A percentile compares a stretch with the other conserved stretches of the same genome.
Evolutionary conservation across 2,797 vertebrate genomes (phyloP).

Genomic region (Miichthys miiuy): DNA sequence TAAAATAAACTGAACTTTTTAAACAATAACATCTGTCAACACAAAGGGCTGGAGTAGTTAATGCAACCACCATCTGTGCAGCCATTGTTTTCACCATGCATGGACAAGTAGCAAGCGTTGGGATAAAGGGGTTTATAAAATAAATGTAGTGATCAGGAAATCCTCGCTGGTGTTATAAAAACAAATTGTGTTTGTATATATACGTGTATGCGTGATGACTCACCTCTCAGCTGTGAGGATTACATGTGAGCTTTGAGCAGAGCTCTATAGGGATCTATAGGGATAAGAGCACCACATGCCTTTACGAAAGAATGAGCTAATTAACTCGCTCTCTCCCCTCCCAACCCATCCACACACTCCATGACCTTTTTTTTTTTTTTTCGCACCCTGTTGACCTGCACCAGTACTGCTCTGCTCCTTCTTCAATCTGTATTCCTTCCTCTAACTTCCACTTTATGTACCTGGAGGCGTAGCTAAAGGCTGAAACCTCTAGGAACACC

Average conservation of each 20-base stretch:
- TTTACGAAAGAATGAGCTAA: slow-evolving; percentile 78
- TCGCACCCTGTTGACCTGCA: slow-evolving; percentile 41
- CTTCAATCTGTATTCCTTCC: slow-evolving; percentile 41
- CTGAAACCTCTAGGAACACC: slow-evolving; percentile 39
- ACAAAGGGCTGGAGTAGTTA: slow-evolving; percentile 2
- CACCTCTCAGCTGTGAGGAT: slow-evolving; percentile 68
- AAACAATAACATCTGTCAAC: slow-evolving; percentile 32
- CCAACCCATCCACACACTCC: slow-evolving; percentile 26
- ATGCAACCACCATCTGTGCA: slow-evolving; percentile 8
- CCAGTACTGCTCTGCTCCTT: neutral
- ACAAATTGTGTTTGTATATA: slow-evolving; percentile 28
- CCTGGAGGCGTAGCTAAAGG: slow-evolving; percentile 44
- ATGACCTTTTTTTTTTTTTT: slow-evolving; percentile 56
- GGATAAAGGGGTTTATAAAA: slow-evolving; percentile 17
- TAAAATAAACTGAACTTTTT: neutral
- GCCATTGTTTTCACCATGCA: slow-evolving; percentile 14
- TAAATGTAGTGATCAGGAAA: slow-evolving; percentile 33
- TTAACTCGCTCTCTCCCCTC: slow-evolving; percentile 59
- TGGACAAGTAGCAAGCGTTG: slow-evolving; percentile 24
- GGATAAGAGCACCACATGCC: slow-evolving; percentile 73
- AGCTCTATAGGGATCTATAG: slow-evolving; percentile 64
- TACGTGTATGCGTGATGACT: slow-evolving; percentile 51
- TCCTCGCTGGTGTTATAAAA: slow-evolving; percentile 25
- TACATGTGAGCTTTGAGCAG: slow-evolving; percentile 67
- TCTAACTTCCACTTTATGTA: slow-evolving; percentile 21